These are phyloP conservation scores for Chauna torquata DNA, from an alignment of 2,113 vertebrate species.

Conservation along the genomic window DNA sequence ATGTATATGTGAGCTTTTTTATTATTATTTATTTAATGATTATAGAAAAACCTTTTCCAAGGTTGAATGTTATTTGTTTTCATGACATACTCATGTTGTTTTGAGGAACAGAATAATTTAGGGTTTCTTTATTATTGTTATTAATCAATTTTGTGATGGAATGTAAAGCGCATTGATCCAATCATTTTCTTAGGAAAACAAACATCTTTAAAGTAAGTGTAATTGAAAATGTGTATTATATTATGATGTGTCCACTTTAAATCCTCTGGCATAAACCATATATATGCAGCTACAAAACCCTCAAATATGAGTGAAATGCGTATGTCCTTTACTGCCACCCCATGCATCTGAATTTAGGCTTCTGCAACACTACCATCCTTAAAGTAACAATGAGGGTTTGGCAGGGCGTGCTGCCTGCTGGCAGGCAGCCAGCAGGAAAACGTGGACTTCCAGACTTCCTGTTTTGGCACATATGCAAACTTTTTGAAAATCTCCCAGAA, in stretches of 20 bases:
- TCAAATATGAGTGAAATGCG: not conserved
- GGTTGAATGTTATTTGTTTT: conserved; percentile 23
- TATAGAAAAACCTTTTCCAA: conserved; percentile 45
- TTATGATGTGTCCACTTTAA: not conserved
- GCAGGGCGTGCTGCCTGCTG: not conserved
- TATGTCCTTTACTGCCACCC: not conserved
- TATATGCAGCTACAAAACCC: not conserved
- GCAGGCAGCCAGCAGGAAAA: too few species aligned
- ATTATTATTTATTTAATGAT: conserved; percentile 44
- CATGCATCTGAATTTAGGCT: not conserved
- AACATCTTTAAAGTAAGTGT: not conserved
- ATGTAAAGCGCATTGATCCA: not conserved
- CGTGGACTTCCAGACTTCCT: not conserved
- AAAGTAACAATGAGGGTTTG: not conserved
- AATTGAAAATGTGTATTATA: not conserved
- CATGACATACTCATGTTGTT: not conserved
- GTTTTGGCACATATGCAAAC: not conserved
- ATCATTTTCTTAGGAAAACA: not conserved
- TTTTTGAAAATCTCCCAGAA: not conserved
- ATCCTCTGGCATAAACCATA: not conserved
- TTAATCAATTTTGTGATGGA: not conserved
- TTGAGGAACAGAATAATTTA: not conserved
- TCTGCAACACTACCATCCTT: not conserved
- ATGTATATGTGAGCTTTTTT: not conserved
- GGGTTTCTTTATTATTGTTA: not conserved